Evolutionary conservation across 2,888 invertebrate species (phyloP).

Genomic region (Andrena trimmerana): DNA sequence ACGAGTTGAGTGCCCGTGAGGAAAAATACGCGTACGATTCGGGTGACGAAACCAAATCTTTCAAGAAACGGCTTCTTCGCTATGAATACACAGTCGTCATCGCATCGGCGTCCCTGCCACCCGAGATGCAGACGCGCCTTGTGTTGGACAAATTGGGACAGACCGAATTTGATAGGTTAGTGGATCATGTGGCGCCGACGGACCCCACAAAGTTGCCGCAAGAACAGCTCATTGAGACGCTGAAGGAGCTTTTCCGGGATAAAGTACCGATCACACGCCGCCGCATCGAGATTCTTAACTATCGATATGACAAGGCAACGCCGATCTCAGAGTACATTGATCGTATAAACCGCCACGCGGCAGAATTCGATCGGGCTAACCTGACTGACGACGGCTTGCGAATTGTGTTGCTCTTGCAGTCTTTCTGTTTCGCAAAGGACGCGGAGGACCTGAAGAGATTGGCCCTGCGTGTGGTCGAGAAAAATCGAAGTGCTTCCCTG

Average conservation of each 20-base stretch:
- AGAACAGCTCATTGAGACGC: background rate
- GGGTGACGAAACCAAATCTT: background rate
- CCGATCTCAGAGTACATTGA: constrained; percentile 16
- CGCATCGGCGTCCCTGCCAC: background rate
- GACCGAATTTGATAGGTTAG: background rate
- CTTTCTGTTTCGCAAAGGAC: background rate
- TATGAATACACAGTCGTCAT: background rate
- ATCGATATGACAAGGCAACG: constrained; percentile 7
- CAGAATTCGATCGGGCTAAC: constrained; percentile 15
- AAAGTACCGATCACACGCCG: constrained; percentile 11
- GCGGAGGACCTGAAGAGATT: background rate
- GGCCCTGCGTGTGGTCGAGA: constrained; percentile 4
- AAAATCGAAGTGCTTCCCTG: background rate
- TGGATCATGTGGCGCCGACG: constrained; percentile 2
- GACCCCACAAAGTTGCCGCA: background rate
- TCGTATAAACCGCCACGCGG: constrained; percentile 17
- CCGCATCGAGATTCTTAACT: constrained; percentile 16
- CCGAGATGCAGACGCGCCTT: constrained; percentile 1
- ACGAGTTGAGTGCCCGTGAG: background rate
- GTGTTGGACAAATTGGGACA: constrained; percentile 11
- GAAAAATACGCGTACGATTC: background rate
- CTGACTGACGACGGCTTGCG: constrained; percentile 7
- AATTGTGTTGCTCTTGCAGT: background rate
- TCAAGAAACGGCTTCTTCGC: background rate
- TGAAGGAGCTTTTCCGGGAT: background rate